Base-by-base conservation (phyloP, 2,113 vertebrate genomes). In the Eubucco bourcierii region DNA sequence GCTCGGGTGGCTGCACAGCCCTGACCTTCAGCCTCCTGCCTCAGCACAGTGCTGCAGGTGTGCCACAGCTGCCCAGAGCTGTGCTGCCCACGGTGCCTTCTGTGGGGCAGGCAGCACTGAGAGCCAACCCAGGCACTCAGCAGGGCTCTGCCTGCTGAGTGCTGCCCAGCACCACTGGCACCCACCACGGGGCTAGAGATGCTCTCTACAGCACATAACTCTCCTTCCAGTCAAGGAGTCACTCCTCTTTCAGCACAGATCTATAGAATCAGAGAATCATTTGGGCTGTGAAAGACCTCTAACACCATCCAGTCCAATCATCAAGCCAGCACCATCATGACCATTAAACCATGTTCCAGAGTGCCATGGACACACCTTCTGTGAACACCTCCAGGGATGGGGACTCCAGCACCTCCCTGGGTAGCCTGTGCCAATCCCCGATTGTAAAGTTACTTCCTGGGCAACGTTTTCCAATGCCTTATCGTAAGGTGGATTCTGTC, bases 181-280 rank as follows among this genome's bases (percentile, higher is more conserved):
- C 66, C 21, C 4, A 0, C 15, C 2, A 0, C 1, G 6, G 31
- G 39, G 47, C 25, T 60, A 1, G 1, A 74, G 70, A 52, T 6
- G 52, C 37, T 37, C 56, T 23, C 78, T 41, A 47, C 64, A 78
- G 70, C 44, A 14, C 23, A 29, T 31, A 67, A 64, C 65, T 74
- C 76, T 64, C 58, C 78, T 88, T 87, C 92, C 94, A 87, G 96
- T 86, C 90, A 90, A 91, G 53, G 85, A 90, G 77, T 64, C 91
- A 74, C 86, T 90, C 74, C 94, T 75, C 63, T 53, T 86, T 75
- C 21, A 5, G 78, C 18, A 6, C 31, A 96, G 94, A 96, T 93
- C 96, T 96, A 96, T 50, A 7, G 53, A 52, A 52, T 52, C 21
- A 52, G 50, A 52, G 50, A 24, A 52, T 52, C 12, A 12, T 52